Evolutionary conservation across 2,797 vertebrate species (phyloP).

Genomic region (Eidolon dupreanum): DNA sequence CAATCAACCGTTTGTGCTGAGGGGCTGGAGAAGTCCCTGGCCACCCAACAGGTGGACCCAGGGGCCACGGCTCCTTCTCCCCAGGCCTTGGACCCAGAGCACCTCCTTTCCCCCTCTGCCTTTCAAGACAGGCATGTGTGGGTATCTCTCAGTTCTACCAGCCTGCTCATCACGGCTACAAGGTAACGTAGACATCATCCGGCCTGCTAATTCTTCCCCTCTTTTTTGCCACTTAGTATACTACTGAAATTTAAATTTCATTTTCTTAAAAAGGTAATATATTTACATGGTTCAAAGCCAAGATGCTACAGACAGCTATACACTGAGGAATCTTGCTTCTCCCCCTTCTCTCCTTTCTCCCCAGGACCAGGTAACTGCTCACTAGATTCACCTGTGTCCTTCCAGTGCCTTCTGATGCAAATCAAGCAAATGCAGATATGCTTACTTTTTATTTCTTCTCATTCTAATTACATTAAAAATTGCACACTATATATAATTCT

Average conservation of each 20-base stretch:
- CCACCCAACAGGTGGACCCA: background rate
- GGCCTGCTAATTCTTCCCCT: background rate
- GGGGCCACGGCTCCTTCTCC: background rate
- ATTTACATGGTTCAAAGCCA: background rate
- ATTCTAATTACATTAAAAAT: background rate
- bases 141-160: background rate
- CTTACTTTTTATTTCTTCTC: background rate
- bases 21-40: background rate
- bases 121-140: background rate
- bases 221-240: background rate
- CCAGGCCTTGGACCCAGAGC: background rate
- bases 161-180: background rate
- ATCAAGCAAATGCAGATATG: background rate
- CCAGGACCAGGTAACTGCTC: background rate
- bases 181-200: background rate
- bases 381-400: fast-evolving
- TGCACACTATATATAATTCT: no score
- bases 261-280: background rate
- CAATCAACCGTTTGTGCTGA: no score
- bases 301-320: background rate
- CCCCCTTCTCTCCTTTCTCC: fast-evolving
- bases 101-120: background rate
- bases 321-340: background rate
- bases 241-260: background rate
- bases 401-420: background rate